Evolutionary conservation across 1,140 invertebrate species (phyloP).

Genomic region (Hydropsyche tenuis): DNA sequence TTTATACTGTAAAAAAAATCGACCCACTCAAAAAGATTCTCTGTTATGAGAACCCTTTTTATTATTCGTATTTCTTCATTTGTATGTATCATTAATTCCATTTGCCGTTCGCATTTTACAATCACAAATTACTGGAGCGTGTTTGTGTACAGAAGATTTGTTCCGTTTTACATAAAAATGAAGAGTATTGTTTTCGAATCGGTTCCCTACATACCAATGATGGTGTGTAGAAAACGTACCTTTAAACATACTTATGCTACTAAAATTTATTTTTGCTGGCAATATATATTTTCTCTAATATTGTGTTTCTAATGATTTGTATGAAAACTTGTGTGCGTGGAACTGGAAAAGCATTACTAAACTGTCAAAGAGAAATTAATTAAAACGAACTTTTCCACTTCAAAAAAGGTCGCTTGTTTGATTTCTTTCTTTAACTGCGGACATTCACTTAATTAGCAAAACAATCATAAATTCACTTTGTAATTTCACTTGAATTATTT

Average conservation of each 20-base stretch:
- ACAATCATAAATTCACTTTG: not conserved
- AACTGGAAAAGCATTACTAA: slow-evolving; percentile 12
- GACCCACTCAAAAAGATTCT: not conserved
- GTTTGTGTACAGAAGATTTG: not conserved
- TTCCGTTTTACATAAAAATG: no score
- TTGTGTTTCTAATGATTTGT: slow-evolving; percentile 1
- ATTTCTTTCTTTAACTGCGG: not conserved
- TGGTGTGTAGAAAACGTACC: not conserved
- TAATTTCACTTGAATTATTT: not conserved
- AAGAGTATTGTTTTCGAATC: not conserved
- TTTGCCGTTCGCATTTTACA: not conserved
- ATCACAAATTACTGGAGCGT: slow-evolving; percentile 7
- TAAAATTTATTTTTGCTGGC: not conserved
- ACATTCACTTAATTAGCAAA: not conserved
- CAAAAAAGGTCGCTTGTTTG: not conserved
- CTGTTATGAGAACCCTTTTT: not conserved
- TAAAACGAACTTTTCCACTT: slow-evolving; percentile 23
- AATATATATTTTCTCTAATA: not conserved
- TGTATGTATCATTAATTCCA: not conserved
- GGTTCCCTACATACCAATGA: not conserved
- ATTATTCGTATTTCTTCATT: not conserved
- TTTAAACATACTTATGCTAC: not conserved
- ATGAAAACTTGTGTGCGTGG: not conserved
- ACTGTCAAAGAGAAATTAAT: slow-evolving; percentile 19
- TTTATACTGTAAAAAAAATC: not conserved